These are phyloP conservation scores for Doryteuthis pealeii DNA, from an alignment of 1,140 invertebrate genomes.

Conservation along the genomic window DNA sequence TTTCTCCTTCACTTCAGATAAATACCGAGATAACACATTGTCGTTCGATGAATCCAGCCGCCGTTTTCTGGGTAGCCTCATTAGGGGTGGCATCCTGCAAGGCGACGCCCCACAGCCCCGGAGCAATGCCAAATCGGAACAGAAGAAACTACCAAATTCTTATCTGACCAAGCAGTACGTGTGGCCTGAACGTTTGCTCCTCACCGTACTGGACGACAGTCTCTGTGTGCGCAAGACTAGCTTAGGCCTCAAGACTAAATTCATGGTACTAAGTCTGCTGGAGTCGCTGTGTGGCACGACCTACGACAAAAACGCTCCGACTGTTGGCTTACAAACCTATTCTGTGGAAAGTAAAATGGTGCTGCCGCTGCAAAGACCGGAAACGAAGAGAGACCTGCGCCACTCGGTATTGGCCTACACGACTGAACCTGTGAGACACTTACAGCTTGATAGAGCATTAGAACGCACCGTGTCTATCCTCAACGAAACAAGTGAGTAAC, in stretches of 20 bases:
- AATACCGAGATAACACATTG: not conserved
- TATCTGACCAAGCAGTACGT: not conserved
- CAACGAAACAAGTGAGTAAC: not conserved
- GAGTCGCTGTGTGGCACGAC: not conserved
- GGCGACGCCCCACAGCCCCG: not conserved
- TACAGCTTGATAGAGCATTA: not conserved
- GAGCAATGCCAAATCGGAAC: not conserved
- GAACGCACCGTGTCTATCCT: not conserved
- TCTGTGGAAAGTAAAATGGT: not conserved
- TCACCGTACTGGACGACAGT: not conserved
- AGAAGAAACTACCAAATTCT: no score
- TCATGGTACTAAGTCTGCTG: not conserved
- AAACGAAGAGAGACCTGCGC: not conserved
- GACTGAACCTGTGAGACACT: not conserved
- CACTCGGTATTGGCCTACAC: not conserved
- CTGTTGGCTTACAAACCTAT: not conserved
- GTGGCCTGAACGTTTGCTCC: not conserved
- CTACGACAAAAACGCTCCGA: slow-evolving; percentile 2
- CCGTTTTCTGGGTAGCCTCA: not conserved
- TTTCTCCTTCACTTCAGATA: no score
- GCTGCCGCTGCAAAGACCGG: not conserved
- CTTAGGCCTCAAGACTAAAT: not conserved
- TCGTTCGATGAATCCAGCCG: not conserved
- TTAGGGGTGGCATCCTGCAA: not conserved
- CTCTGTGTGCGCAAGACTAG: not conserved